These are phyloP conservation scores for Apoderus coryli DNA, from an alignment of 2,888 invertebrate species.

Conservation along the genomic window DNA sequence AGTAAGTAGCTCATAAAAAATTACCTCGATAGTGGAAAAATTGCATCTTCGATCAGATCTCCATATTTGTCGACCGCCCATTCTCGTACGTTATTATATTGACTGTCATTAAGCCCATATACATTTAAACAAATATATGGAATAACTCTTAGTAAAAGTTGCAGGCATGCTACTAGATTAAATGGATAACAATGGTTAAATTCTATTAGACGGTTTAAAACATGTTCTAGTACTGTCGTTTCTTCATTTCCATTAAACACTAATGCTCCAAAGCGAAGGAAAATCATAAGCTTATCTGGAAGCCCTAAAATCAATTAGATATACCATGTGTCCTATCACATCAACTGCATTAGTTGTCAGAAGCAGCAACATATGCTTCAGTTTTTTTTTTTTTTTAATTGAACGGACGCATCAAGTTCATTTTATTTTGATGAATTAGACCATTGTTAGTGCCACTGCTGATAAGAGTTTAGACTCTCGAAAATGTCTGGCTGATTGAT, in stretches of 20 bases:
- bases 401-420: no score
- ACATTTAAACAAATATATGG: constrained; percentile 27
- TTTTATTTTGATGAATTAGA: no score
- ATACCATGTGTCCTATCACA: no score
- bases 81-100: constrained; percentile 13
- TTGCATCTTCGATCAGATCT: constrained; percentile 40
- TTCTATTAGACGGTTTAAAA: constrained; percentile 29
- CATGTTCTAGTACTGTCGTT: constrained; percentile 43
- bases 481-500: no score
- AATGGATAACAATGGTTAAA: constrained; percentile 47
- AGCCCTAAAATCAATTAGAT: no score
- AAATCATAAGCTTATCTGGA: constrained; percentile 58
- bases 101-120: constrained; percentile 22
- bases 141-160: constrained; percentile 49
- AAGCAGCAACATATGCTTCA: no score
- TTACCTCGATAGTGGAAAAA: constrained; percentile 40
- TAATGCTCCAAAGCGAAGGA: constrained; percentile 56
- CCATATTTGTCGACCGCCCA: constrained; percentile 28
- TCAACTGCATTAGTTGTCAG: no score
- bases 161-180: constrained; percentile 54
- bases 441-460: no score
- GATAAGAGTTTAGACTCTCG: no score
- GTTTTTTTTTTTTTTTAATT: no score
- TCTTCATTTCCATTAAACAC: constrained; percentile 46
- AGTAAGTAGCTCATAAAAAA: no score